Evolutionary conservation across 2,113 vertebrate genomes (phyloP), one percentile per base, ranked within the genome.

Genomic region (Nothocercus julius): DNA sequence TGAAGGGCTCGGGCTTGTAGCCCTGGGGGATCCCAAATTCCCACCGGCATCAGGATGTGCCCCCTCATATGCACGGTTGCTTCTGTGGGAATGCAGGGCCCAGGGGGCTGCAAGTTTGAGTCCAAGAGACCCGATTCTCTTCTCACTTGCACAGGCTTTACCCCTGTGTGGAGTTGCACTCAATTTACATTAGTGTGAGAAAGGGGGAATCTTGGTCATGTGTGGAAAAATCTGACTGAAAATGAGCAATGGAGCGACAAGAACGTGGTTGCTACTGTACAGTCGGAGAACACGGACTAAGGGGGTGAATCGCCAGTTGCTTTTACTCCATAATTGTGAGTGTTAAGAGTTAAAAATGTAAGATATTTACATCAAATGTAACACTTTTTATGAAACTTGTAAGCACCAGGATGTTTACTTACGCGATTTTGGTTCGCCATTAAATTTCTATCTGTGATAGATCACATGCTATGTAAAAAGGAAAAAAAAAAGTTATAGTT

Each of bases 381-480:
- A 97, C 95, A 96, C 96, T 98, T 98, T 98, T 97, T 98, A 98
- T 94, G 97, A 98, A 96, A 97, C 97, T 98, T 95, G 97, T 97
- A 97, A 98, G 97, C 97, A 96, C 97, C 97, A 93, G 96, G 97
- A 97, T 98, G 97, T 97, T 98, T 98, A 98, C 96, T 96, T 97
- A 96, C 0, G 96, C 96, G 95, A 92, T 95, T 96, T 97, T 97
- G 97, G 96, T 98, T 98, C 96, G 97, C 98, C 97, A 97, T 97
- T 97, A 83, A 98, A 97, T 97, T 98, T 98, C 98, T 98, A 98
- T 98, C 98, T 98, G 97, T 98, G 98, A 98, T 98, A 98, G 97
- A 98, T 94, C 96, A 97, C 93, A 95, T 89, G 96, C 95, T 97
- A 96, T 97, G 97, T 97, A 97, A 96, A 97, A 97, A 97, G 40